A percentile compares a stretch with the other conserved stretches of the same genome.
These are phyloP conservation scores for Scaeva pyrastri DNA, from an alignment of 2,888 invertebrate genomes.

Conservation along the genomic window DNA sequence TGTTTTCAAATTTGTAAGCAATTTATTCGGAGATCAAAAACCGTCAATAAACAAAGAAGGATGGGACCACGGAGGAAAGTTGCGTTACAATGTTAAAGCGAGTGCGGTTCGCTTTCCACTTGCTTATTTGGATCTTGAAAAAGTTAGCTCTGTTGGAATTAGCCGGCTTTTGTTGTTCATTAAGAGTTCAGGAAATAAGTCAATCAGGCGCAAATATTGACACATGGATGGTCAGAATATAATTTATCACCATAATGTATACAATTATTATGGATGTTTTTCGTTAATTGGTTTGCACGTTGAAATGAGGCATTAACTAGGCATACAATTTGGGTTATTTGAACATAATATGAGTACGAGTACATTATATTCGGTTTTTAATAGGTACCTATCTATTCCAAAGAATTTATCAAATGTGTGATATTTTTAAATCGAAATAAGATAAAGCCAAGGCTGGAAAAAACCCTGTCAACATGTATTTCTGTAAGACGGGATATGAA, in stretches of 20 bases:
- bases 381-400: neutral
- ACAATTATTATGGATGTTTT: conserved; percentile 52
- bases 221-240: conserved; percentile 64
- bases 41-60: conserved; percentile 47
- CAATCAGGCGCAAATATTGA: conserved; percentile 69
- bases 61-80: conserved; percentile 19
- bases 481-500: too few species aligned
- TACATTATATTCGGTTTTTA: neutral
- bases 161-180: conserved; percentile 48
- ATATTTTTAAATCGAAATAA: neutral
- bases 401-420: neutral
- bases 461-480: too few species aligned
- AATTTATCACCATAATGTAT: conserved; percentile 61
- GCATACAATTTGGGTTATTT: conserved; percentile 63
- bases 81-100: neutral
- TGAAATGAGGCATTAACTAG: conserved; percentile 60
- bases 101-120: conserved; percentile 67
- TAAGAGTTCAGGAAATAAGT: conserved; percentile 60
- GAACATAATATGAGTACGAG: conserved; percentile 1
- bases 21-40: conserved; percentile 41
- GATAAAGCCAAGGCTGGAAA: neutral
- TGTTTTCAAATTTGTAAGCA: conserved; percentile 57
- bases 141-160: conserved; percentile 53
- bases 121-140: conserved; percentile 63
- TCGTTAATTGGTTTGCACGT: conserved; percentile 71